Evolutionary conservation across 2,113 vertebrate species (phyloP).

Genomic region (Megaceryle torquata): DNA sequence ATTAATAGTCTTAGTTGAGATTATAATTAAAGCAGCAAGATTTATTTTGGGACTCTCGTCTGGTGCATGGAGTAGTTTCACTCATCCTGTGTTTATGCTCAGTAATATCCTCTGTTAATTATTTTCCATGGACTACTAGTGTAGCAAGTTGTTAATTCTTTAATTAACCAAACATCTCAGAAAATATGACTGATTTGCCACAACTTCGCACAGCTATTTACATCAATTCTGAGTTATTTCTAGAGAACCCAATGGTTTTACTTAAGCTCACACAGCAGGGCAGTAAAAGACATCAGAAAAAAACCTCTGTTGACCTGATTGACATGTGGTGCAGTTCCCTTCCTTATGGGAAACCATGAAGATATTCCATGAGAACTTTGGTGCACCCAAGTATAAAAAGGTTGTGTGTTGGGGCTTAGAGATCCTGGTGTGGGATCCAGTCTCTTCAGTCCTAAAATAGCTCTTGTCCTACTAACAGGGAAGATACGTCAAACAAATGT

Average conservation of each 20-base stretch:
- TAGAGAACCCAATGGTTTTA: not conserved
- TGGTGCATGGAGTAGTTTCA: not conserved
- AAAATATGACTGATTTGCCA: not conserved
- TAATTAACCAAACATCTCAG: not conserved
- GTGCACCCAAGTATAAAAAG: not conserved
- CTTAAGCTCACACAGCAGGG: not conserved
- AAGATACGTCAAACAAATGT: not conserved
- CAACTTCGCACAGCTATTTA: not conserved
- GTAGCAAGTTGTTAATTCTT: not conserved
- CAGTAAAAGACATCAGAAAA: not conserved
- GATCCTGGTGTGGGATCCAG: not conserved
- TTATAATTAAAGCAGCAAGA: not conserved
- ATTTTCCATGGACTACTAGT: not conserved
- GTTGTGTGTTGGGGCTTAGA: not conserved
- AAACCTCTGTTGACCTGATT: not conserved
- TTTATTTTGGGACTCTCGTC: not conserved
- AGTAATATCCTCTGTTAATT: not conserved
- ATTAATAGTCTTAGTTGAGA: not conserved
- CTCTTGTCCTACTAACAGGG: not conserved
- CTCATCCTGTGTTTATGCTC: not conserved
- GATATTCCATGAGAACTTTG: not conserved
- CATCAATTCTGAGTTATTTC: not conserved
- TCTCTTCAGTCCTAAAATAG: not conserved
- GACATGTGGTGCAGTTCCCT: fast-evolving
- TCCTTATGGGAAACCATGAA: not conserved